These are phyloP conservation scores for Acrobasis suavella DNA, from an alignment of 2,888 invertebrate genomes.

Conservation along the genomic window DNA sequence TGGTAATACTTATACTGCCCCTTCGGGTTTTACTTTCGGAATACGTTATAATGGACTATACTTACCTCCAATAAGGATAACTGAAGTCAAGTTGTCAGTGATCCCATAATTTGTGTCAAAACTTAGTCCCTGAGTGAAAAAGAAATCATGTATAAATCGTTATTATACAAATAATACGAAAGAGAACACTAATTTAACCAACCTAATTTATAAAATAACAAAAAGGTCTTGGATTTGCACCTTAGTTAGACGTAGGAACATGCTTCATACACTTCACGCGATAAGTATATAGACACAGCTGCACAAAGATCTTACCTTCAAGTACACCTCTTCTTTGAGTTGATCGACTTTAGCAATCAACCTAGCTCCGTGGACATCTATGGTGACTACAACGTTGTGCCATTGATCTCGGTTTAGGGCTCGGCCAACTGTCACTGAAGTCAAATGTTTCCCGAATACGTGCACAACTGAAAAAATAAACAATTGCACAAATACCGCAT, in stretches of 20 bases:
- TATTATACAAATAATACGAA: too few species aligned
- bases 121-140: slow-evolving; percentile 85
- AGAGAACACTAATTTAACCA: too few species aligned
- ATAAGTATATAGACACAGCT: not conserved
- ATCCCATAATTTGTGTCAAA: slow-evolving; percentile 94
- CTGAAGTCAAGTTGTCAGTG: slow-evolving; percentile 92
- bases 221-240: too few species aligned
- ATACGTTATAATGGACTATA: not conserved
- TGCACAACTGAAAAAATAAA: slow-evolving; percentile 86
- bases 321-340: slow-evolving; percentile 89
- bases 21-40: too few species aligned
- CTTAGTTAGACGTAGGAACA: too few species aligned
- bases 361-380: slow-evolving; percentile 93
- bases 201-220: too few species aligned
- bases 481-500: too few species aligned
- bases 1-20: too few species aligned
- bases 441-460: slow-evolving; percentile 93
- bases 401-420: slow-evolving; percentile 94
- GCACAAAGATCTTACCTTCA: slow-evolving; percentile 80
- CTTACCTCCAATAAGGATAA: slow-evolving; percentile 93
- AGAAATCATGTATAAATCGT: not conserved
- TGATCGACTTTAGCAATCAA: slow-evolving; percentile 94
- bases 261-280: too few species aligned
- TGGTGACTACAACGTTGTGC: slow-evolving; percentile 93
- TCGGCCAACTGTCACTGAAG: slow-evolving; percentile 91